Evolutionary conservation across 2,113 vertebrate genomes (phyloP), one percentile per base, ranked within the genome.

Genomic region (Etheostoma cragini): DNA sequence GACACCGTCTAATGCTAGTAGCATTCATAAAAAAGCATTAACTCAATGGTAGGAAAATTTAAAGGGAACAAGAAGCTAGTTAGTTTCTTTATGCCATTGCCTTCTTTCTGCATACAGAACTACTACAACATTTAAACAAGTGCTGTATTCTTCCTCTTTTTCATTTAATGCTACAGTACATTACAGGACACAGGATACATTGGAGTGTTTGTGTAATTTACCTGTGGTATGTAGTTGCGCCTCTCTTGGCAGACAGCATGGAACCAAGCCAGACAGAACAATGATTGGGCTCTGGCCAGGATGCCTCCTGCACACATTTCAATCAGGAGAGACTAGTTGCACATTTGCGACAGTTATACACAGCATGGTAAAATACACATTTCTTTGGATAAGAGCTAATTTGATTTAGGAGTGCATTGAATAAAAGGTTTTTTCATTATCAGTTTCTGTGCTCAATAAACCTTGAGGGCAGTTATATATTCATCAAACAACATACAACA

Each of bases 191-290:
- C n/a, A n/a, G n/a, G 3, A 63, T 63, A 49, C 70, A 22, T 73
- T 50, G 13, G 7, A 62, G 54, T 72, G 65, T 77, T 76, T 72
- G 53, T 56, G 54, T 78, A n/a, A 83, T 47, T 78, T 87, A 98
- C 98, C 95, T 99, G 98, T 64, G 98, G 98, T 85, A 99, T 99
- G 66, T 97, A 99, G 90, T 98, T 99, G 88, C 98, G 97, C 91
- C 98, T 96, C 93, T 99, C 98, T 88, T 99, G 98, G 90, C 98
- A 99, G 8, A 98, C 96, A 56, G 98, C 98, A 74, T 99, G 98
- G 93, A 99, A 99, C 98, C 98, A 99, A 6, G 98, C 98, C 87
- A 99, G 93, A 85, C 96, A 97, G 87, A 99, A 99, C n/a, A 99
- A 95, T 60, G 97, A 96, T 84, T 97, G 97, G 4, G 98, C 95